Evolutionary conservation across 2,888 invertebrate species (phyloP), one percentile per base, ranked within the genome.

Genomic region (Siphlonurus alternatus): DNA sequence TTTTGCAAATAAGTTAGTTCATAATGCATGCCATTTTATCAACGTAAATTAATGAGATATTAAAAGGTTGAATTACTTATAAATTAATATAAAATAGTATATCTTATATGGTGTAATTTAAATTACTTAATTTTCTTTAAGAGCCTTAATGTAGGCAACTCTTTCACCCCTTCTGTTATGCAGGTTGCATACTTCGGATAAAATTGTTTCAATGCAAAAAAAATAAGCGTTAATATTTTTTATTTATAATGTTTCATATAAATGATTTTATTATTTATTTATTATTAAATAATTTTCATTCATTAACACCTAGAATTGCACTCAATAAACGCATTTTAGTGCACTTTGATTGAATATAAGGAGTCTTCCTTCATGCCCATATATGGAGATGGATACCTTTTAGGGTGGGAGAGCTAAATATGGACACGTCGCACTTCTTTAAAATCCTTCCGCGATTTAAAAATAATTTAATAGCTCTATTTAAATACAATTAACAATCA

Each of bases 351-450:
- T 38, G 38, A 38, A 38, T 38, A 38, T 38, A 22, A 56, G 56
- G 56, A 22, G 56, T 56, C 56, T 56, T 56, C 56, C 22, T 56
- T n/a, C 56, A 56, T 56, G 56, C 56, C 56, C 56, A 56, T 56
- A 56, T 56, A 56, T 20, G 22, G 56, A 56, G n/a, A 56, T 56
- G 56, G 56, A 56, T 56, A 56, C 56, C 56, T 56, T 56, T 56
- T 56, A 56, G 56, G 56, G 56, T 20, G 56, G 56, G 56, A 56
- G 56, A 56, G n/a, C 56, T 56, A 56, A 56, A 56, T 56, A 56
- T 56, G 56, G 56, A 56, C 56, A 56, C 22, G 56, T 10, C 56
- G 56, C n/a, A 20, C 56, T 56, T 22, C 22, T 56, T 56, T 56
- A 56, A n/a, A 56, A 56, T 56, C 20, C 7, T 22, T 56, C 5